Evolutionary conservation across 1,140 invertebrate species (phyloP).

Genomic region (Brachionus plicatilis): DNA sequence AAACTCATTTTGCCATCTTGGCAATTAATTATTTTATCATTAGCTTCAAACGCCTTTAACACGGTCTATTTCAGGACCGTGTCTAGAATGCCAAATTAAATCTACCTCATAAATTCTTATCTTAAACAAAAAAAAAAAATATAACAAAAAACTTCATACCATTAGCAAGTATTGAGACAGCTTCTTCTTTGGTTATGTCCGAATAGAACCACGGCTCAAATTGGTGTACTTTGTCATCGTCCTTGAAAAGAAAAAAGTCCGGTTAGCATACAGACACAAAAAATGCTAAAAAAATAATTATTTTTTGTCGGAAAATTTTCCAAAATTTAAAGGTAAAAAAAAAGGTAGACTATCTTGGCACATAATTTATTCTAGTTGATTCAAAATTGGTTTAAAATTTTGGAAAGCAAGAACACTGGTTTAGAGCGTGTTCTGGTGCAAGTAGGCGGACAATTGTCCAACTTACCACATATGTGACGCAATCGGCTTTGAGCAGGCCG

Average conservation of each 20-base stretch:
- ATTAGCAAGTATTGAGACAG: constrained; percentile 88
- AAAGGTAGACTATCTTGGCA: constrained; percentile 34
- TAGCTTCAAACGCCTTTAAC: not conserved
- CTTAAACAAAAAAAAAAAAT: not conserved
- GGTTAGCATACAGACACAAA: not conserved
- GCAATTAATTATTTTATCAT: not conserved
- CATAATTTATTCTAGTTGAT: constrained; percentile 18
- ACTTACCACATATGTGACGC: constrained; percentile 27
- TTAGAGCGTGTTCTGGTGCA: not conserved
- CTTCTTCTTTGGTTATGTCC: constrained; percentile 89
- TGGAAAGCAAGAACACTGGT: not conserved
- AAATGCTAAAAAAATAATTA: constrained; percentile 5
- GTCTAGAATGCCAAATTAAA: not conserved
- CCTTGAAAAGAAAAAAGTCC: not conserved
- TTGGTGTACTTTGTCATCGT: constrained; percentile 10
- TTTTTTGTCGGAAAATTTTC: not conserved
- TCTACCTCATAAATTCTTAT: not conserved
- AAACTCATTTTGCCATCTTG: not conserved
- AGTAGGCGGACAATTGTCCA: not conserved
- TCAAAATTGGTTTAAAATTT: not conserved
- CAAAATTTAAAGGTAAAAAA: not conserved
- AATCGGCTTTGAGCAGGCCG: constrained; percentile 31
- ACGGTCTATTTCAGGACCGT: not conserved
- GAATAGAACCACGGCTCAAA: constrained; percentile 79
- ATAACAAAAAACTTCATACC: constrained; percentile 56